Evolutionary conservation across 23 tunicate genomes (phyloP), one percentile per base, ranked within the genome.

Genomic region (Halocynthia aurantium): DNA sequence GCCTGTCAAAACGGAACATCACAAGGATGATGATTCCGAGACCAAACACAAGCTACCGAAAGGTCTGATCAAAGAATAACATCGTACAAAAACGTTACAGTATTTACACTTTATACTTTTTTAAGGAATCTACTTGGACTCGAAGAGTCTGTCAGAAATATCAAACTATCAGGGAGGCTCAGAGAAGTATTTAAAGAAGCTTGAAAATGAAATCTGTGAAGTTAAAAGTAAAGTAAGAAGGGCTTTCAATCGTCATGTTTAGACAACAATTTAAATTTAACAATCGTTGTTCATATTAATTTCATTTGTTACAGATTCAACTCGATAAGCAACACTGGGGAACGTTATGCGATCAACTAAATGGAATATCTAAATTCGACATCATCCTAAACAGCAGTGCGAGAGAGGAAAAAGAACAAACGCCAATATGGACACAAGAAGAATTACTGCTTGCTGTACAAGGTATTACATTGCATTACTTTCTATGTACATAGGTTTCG

Each of bases 21-120:
- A 31, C 44, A 31, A 31, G 44, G 44, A 73, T 51, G 52, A 71
- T 44, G 78, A 76, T 51, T 63, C 31, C 7, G 82, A 86, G 69
- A 56, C 55, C 31, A 86, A 86, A 51, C 85, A 86, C 77, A 86
- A 86, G 69, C 76, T 86, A 55, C 92, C 92, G 7, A 81, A 86
- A 69, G 92, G 92, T 80, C 69, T 51, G 40, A 31, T n/a, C 63
- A 13, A n/a, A 13, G 15, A 58, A 13, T n/a, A 58, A 58, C 15
- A 58, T 58, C 17, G 63, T 15, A n/a, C 15, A 58, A n/a, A 15
- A 13, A 58, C 17, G 63, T 13, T 58, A 13, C 4, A 2, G 17
- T 58, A 13, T 58, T 13, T 13, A 13, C 63, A 58, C 17, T 58
- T 13, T 58, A 13, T 58, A 13, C 15, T 58, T 58, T 5, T 58